Evolutionary conservation across 2,888 invertebrate genomes (phyloP), one percentile per base, ranked within the genome.

Genomic region (Plebejus anna): DNA sequence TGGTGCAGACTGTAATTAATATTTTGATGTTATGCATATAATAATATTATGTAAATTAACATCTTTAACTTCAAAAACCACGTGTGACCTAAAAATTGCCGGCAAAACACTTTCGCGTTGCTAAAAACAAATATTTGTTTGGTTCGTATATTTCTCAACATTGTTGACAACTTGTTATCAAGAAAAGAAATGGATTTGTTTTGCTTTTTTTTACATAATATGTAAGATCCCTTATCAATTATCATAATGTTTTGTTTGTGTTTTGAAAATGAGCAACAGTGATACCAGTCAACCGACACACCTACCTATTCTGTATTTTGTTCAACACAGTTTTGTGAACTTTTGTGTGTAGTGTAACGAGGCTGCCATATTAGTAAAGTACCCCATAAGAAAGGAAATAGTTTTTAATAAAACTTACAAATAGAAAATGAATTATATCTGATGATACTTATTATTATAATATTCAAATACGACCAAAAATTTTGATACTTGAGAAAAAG

Each of bases 231-330:
- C 28, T 36, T 66, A 36, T 36, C 66, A 13, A 13, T 36, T 66
- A 36, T 36, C 66, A 13, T 66, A 66, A 66, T 66, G 32, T 13
- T 32, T 66, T 66, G 66, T 66, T 66, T 66, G 32, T 66, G 66
- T 66, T 36, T 32, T 66, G 66, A 66, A 66, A 66, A 66, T 59
- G n/a, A 61, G 5, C 66, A 66, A 66, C 66, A 32, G 32, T 66
- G 66, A 32, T 32, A 66, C 66, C 66, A 36, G 32, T 32, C 32
- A 36, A 22, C 66, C 13, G 66, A 36, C 32, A 66, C 66, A 36
- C 66, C 16, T 66, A 66, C 32, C 16, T 66, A 66, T 36, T 66
- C 66, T 32, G 16, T 66, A 66, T 66, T 66, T 13, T 32, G 66
- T 66, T 66, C 66, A 36, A 66, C 61, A 32, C 13, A 66, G 66